Conservation (phyloP, 1,140 invertebrate genomes). For the Leucophenga varia region DNA sequence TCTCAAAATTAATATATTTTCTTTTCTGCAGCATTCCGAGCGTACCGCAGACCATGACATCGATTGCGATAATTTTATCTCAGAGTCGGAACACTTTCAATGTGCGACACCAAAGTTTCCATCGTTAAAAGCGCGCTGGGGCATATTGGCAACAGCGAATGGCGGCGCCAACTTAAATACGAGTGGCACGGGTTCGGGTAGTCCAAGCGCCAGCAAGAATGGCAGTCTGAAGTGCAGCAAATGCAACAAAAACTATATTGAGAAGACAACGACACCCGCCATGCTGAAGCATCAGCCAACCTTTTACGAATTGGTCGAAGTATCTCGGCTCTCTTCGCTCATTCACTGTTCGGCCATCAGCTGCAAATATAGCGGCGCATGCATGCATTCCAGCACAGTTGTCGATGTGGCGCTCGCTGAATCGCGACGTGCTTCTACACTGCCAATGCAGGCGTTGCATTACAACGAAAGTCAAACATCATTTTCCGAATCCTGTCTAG, state of each 20-base stretch:
- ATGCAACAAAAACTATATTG: slow-evolving; percentile 23
- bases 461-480: slow-evolving; percentile 36
- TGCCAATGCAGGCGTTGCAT: slow-evolving; percentile 24
- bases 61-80: slow-evolving; percentile 45
- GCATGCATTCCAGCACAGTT: slow-evolving; percentile 25
- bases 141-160: no score
- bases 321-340: slow-evolving; percentile 44
- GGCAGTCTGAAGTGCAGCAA: slow-evolving; percentile 34
- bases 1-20: no score
- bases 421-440: slow-evolving; percentile 14
- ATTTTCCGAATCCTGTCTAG: slow-evolving; percentile 36
- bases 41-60: slow-evolving; percentile 46
- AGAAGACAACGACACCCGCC: slow-evolving; percentile 23
- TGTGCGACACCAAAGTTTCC: slow-evolving; percentile 46
- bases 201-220: slow-evolving; percentile 14
- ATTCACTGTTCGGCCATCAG: slow-evolving; percentile 41
- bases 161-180: slow-evolving; percentile 12
- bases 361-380: slow-evolving; percentile 38
- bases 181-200: no score
- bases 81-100: slow-evolving; percentile 51
- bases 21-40: slow-evolving; percentile 32
- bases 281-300: slow-evolving; percentile 41
- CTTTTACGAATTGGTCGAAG: slow-evolving; percentile 48
- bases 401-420: slow-evolving; percentile 4
- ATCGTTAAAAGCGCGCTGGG: slow-evolving; percentile 34